Base-by-base conservation (phyloP, 1,140 invertebrate species). In the Lethrus apterus region DNA sequence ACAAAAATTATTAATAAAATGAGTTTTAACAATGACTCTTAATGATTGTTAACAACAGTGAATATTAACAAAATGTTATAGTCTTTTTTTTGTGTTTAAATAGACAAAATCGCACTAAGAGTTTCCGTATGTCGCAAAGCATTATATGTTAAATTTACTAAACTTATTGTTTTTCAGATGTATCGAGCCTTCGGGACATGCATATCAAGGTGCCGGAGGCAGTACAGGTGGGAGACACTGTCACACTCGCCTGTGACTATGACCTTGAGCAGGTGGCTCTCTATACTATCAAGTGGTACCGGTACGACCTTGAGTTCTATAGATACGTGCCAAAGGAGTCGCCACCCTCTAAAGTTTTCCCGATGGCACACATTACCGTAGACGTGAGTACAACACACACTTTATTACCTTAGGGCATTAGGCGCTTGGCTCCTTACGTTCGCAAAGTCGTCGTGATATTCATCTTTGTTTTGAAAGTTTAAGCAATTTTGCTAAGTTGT, bases 271-370 rank as follows among this genome's bases (percentile, higher is more conserved):
- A 78, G 23, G 80, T 78, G 14, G 68, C 76, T 5, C 74, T 92
- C 2, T 91, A 92, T 63, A 83, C 83, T 1, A 83, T 90, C 52
- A 82, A 86, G 65, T 91, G 86, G 86, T 89, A 89, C 66, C 74
- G 81, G 34, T 78, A 79, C 29, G 80, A 82, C 31, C 73, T 76
- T 13, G 87, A 92, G 68, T 92, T 92, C 73, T 88, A 84, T 68
- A 72, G 82, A 55, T 87, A 77, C 59, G 74, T 79, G 4, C 80
- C 83, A 0, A 83, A 79, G 42, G 79, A 82, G 55, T 62, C 72
- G 0, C 81, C 81, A 7, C 77, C 82, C 2, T 77, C 78, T 17
- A 73, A 73, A 51, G 77, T 76, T 8, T 88, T 83, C 61, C 69
- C 74, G 1, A 66, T 83, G 29, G 70, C 74, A 2, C 80, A 80